Evolutionary conservation across 2,113 vertebrate genomes (phyloP).

Genomic region (Stegastes partitus): DNA sequence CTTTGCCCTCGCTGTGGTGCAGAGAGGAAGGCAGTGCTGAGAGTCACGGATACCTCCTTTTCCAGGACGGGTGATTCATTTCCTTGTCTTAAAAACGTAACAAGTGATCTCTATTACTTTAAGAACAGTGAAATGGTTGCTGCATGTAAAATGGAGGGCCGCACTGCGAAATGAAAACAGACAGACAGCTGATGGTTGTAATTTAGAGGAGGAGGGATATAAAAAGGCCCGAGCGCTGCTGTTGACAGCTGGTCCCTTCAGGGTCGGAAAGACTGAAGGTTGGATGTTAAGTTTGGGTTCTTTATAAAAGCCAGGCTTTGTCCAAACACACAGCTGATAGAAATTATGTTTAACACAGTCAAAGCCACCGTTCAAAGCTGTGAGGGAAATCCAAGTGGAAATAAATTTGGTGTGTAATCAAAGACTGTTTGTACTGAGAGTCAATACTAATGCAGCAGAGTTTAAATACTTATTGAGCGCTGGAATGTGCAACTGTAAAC

Average conservation of each 20-base stretch:
- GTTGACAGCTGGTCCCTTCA: conserved; percentile 26
- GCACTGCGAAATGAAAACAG: conserved; percentile 19
- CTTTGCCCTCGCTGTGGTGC: conserved; percentile 5
- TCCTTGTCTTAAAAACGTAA: conserved; percentile 35
- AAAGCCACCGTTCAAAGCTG: conserved; percentile 13
- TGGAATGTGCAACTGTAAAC: neutral
- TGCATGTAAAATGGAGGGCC: conserved; percentile 28
- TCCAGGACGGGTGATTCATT: conserved; percentile 52
- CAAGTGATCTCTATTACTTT: conserved; percentile 18
- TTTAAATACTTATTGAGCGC: neutral
- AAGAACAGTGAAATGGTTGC: conserved; percentile 14
- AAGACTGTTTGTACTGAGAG: neutral
- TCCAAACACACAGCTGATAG: neutral
- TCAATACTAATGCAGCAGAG: neutral
- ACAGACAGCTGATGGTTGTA: conserved; percentile 36
- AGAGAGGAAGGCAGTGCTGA: conserved; percentile 21
- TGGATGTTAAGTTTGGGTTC: conserved; percentile 11
- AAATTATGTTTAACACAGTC: neutral
- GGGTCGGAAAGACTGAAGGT: neutral
- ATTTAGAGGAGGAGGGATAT: conserved; percentile 16
- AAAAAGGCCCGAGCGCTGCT: conserved; percentile 17
- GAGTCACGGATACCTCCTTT: conserved; percentile 23
- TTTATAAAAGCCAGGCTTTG: neutral
- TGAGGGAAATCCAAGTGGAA: neutral
- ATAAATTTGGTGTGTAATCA: neutral